Evolutionary conservation across 1,140 invertebrate species (phyloP).

Genomic region (Heliconius congener): DNA sequence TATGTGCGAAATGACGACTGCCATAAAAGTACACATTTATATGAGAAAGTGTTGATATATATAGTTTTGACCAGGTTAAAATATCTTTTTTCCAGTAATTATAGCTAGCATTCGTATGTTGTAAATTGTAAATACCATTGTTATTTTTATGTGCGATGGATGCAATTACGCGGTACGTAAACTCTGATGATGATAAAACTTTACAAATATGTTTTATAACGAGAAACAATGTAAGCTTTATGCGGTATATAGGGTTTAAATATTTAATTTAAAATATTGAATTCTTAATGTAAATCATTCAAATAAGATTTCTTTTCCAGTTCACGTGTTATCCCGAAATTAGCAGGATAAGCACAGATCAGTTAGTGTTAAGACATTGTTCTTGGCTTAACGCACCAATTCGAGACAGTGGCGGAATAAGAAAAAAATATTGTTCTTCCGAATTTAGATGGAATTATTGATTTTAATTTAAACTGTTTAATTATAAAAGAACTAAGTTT

Average conservation of each 20-base stretch:
- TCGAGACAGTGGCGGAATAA: too few relatives aligned
- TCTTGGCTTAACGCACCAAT: too few relatives aligned
- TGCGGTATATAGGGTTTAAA: background rate
- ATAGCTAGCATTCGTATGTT: constrained; percentile 3
- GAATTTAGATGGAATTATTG: too few relatives aligned
- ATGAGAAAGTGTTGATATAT: too few relatives aligned
- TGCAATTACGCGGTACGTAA: constrained; percentile 2
- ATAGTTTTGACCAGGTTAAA: background rate
- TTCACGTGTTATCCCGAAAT: background rate
- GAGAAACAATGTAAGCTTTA: constrained; percentile 5
- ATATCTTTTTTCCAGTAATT: background rate
- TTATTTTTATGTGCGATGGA: constrained; percentile 1
- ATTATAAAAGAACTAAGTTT: too few relatives aligned
- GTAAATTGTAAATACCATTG: background rate
- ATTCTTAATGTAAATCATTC: background rate
- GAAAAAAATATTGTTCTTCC: too few relatives aligned
- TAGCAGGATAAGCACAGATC: too few relatives aligned
- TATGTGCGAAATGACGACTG: too few relatives aligned
- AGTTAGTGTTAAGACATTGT: too few relatives aligned
- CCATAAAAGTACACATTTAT: too few relatives aligned
- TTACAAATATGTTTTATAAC: background rate
- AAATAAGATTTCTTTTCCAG: background rate
- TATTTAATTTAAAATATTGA: background rate
- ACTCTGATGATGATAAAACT: background rate
- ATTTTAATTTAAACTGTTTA: too few relatives aligned